phyloP scores from a whole-genome alignment of 2,888 invertebrate genomes.

The Allolobophora icterica region DNA sequence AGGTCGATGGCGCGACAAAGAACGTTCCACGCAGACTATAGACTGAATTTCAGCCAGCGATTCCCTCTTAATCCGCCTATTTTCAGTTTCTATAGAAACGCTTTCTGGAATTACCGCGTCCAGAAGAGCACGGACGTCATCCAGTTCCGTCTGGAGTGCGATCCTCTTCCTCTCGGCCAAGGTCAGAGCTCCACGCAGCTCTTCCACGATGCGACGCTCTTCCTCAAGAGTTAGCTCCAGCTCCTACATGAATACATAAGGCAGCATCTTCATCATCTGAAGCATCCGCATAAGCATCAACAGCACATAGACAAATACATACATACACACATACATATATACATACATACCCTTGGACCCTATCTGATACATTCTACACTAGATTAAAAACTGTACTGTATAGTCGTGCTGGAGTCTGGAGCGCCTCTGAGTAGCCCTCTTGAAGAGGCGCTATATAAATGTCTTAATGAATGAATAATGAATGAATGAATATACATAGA shows the following conservation, averaged over 20 bases:
- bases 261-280: not conserved
- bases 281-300: not conserved
- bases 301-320: not conserved
- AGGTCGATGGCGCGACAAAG: not conserved
- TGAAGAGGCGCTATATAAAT: no score
- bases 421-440: no score
- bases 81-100: not conserved
- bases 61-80: not conserved
- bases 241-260: conserved; percentile 54
- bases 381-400: no score
- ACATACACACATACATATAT: no score
- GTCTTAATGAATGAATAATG: no score
- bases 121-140: conserved; percentile 75
- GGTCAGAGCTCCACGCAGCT: conserved; percentile 59
- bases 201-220: conserved; percentile 60
- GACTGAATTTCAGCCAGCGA: not conserved
- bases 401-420: no score
- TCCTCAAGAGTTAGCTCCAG: conserved; percentile 63
- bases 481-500: no score
- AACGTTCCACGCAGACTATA: not conserved
- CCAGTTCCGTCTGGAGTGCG: conserved; percentile 88
- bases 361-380: no score
- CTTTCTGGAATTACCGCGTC: conserved; percentile 59
- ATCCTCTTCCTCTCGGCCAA: conserved; percentile 64
- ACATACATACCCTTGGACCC: no score